Evolutionary conservation across 2,113 vertebrate species (phyloP).

Genomic region (Syngnathoides biaculeatus): DNA sequence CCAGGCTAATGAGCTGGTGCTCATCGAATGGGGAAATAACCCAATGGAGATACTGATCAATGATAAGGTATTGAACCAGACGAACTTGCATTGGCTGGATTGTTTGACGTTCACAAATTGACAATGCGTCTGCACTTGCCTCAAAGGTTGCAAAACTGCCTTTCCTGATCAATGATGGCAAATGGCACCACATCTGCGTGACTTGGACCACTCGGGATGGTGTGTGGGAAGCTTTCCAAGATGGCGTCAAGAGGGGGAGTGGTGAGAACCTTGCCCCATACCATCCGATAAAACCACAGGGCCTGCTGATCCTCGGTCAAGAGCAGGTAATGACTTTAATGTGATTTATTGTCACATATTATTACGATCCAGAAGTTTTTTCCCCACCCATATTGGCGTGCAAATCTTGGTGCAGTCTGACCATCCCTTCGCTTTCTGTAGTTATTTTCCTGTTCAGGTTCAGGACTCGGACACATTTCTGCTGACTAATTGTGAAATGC

Average conservation of each 20-base stretch:
- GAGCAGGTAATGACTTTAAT: conserved; percentile 81
- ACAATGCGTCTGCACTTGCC: background rate
- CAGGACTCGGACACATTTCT: background rate
- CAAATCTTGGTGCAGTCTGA: background rate
- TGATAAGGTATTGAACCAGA: conserved; percentile 79
- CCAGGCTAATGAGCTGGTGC: conserved; percentile 94
- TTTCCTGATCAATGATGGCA: conserved; percentile 91
- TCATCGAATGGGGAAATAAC: conserved; percentile 97
- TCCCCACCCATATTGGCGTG: background rate
- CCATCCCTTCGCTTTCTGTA: background rate
- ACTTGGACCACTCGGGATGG: conserved; percentile 97
- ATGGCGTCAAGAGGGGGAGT: conserved; percentile 85
- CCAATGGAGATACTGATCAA: conserved; percentile 98
- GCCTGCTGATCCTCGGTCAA: conserved; percentile 91
- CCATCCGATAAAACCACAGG: conserved; percentile 95
- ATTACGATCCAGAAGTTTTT: background rate
- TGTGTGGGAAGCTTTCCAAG: conserved; percentile 97
- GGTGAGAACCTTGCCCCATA: conserved; percentile 96
- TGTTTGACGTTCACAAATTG: background rate
- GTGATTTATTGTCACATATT: background rate
- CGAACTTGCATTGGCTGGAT: background rate
- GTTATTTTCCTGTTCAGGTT: background rate
- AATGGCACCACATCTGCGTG: conserved; percentile 97
- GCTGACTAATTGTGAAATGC: background rate
- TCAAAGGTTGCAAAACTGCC: conserved; percentile 92